A percentile compares a stretch with the other conserved stretches of the same genome.
Conservation (phyloP, 37 sponge, comb jelly and placozoan genomes). For the Halisarca cf. caerulea region DNA sequence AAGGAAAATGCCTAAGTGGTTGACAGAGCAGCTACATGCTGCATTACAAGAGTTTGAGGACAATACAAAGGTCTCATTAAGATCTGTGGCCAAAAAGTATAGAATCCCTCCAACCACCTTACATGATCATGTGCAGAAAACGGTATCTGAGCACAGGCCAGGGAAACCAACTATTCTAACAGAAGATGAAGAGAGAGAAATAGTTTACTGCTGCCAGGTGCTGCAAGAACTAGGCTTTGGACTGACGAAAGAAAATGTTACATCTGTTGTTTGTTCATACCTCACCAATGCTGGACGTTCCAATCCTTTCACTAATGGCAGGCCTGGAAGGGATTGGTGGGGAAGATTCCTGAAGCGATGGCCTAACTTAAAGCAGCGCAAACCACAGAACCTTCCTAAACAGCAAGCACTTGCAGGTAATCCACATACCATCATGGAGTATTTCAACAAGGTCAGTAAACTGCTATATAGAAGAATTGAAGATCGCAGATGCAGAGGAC, state of each 20-base stretch:
- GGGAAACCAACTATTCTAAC: slow-evolving; percentile 46
- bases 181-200: slow-evolving; percentile 39
- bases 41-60: neutral
- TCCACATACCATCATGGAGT: neutral
- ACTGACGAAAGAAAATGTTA: slow-evolving; percentile 49
- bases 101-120: slow-evolving; percentile 39
- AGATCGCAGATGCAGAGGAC: neutral
- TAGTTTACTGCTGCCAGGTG: slow-evolving; percentile 31
- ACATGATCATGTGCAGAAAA: slow-evolving; percentile 18
- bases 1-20: neutral
- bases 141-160: neutral
- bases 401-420: neutral
- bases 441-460: neutral
- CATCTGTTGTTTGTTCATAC: slow-evolving; percentile 39
- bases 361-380: neutral
- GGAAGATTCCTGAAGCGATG: slow-evolving; percentile 41
- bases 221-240: slow-evolving; percentile 62
- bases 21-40: neutral
- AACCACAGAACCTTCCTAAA: neutral
- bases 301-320: slow-evolving; percentile 35
- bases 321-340: slow-evolving; percentile 58
- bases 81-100: slow-evolving; percentile 4
- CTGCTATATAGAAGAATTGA: neutral
- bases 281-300: slow-evolving; percentile 5
- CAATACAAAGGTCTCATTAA: neutral